Conservation (phyloP, 2,113 vertebrate species). For the Seriola quinqueradiata region DNA sequence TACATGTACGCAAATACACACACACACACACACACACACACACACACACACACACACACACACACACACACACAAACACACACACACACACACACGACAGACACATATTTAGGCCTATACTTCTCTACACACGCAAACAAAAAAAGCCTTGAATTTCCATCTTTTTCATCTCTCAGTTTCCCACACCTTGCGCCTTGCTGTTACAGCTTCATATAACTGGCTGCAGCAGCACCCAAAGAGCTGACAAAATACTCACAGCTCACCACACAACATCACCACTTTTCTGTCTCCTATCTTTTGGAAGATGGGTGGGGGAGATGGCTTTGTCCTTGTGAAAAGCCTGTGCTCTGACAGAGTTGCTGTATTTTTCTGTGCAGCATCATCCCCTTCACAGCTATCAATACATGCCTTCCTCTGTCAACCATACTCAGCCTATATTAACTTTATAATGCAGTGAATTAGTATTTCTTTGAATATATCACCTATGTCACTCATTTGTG, state of each 20-base stretch:
- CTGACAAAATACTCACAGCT: slow-evolving; percentile 36
- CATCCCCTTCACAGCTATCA: slow-evolving; percentile 3
- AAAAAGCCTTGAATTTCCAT: slow-evolving; percentile 42
- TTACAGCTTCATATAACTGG: slow-evolving; percentile 57
- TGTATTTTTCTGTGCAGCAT: slow-evolving; percentile 1
- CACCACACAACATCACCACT: slow-evolving; percentile 2
- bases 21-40: slow-evolving; percentile 29
- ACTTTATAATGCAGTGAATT: background rate
- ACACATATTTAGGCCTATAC: slow-evolving; percentile 35
- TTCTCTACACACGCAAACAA: slow-evolving; percentile 34
- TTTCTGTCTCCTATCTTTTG: slow-evolving; percentile 1
- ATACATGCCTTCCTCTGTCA: background rate
- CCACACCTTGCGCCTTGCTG: slow-evolving; percentile 32
- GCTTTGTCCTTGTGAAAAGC: slow-evolving; percentile 17
- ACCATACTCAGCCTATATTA: background rate
- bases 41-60: slow-evolving; percentile 63
- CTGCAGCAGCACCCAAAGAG: slow-evolving; percentile 32
- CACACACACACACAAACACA: slow-evolving; percentile 53
- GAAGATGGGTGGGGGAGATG: background rate
- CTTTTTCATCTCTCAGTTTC: slow-evolving; percentile 50
- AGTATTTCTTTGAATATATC: background rate
- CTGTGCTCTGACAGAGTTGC: slow-evolving; percentile 10
- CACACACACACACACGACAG: slow-evolving; percentile 37
- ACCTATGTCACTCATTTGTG: background rate
- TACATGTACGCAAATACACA: slow-evolving; percentile 52